Base-by-base conservation (phyloP, 1,140 invertebrate genomes). In the Lithobius niger region DNA sequence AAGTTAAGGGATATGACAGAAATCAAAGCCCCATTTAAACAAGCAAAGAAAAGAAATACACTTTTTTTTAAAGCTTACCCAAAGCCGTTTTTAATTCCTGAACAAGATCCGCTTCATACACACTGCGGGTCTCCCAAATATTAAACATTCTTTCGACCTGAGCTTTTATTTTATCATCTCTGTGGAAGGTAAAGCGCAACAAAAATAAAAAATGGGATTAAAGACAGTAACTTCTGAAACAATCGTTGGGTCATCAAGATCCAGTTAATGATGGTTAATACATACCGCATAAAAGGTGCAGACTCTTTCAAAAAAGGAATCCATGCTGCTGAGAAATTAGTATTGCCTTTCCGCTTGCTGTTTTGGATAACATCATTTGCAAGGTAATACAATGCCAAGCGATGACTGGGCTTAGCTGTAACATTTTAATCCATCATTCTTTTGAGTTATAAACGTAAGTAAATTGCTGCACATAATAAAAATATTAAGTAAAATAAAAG, bases 351-450 rank as follows among this genome's bases (percentile, higher is more conserved):
- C 57, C 87, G 77, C 65, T 92, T 93, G 57, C 88, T 91, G 65
- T 93, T 92, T 67, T 96, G 92, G 64, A 95, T 88, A 22, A 96
- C 89, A 79, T 96, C 92, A 73, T 96, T 96, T 21, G 89, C 90
- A 63, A 96, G 73, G 71, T 96, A 94, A 71, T 95, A 94, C n/a
- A 96, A 69, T 1, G 84, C 83, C 40, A 96, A 70, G 28, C 88
- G 76, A 66, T 93, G 88, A 60, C 89, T 86, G 13, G 86, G 79
- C 70, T 83, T 84, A 24, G 83, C 86, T 86, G 66, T 47, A 76
- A 72, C n/a, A n/a, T n/a, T n/a, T n/a, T n/a, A n/a, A n/a, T n/a
- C n/a, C n/a, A n/a, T n/a, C n/a, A n/a, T n/a, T n/a, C n/a, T n/a
- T n/a, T n/a, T n/a, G n/a, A n/a, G n/a, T n/a, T n/a, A n/a, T n/a